A percentile compares a stretch with the other conserved stretches of the same genome.
Conservation (phyloP, 2,888 invertebrate species). For the Euplexia lucipara region DNA sequence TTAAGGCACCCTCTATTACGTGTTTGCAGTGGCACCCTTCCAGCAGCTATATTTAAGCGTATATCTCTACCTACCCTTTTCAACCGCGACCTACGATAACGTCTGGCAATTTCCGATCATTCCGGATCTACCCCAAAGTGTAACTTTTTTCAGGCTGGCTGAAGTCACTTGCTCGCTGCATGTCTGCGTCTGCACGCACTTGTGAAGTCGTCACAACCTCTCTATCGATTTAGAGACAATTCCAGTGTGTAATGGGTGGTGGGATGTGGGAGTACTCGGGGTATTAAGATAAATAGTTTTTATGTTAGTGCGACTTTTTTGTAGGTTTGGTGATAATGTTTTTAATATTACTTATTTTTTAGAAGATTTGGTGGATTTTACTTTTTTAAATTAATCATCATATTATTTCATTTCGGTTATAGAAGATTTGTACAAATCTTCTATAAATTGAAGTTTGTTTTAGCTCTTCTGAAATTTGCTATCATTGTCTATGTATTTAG, state of each 20-base stretch:
- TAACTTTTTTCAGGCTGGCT: constrained; percentile 54
- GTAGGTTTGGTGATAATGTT: background rate
- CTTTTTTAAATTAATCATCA: too few relatives aligned
- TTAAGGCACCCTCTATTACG: constrained; percentile 18
- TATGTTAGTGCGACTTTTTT: constrained; percentile 1
- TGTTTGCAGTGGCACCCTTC: constrained; percentile 31
- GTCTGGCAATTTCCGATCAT: constrained; percentile 71
- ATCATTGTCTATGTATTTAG: too few relatives aligned
- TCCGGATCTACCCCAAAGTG: constrained; percentile 66
- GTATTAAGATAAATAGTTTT: constrained; percentile 10
- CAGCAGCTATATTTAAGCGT: constrained; percentile 34
- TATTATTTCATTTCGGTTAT: too few relatives aligned
- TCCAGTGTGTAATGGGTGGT: constrained; percentile 18
- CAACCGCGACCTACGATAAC: constrained; percentile 81
- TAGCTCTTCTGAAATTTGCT: too few relatives aligned
- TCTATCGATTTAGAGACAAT: constrained; percentile 65
- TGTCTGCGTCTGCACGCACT: constrained; percentile 47
- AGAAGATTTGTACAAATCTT: too few relatives aligned
- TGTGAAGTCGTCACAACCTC: constrained; percentile 48
- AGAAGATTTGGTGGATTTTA: background rate
- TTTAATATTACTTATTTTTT: background rate
- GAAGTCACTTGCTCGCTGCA: constrained; percentile 20
- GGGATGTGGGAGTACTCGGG: constrained; percentile 4
- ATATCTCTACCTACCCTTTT: constrained; percentile 65
- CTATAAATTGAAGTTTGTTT: too few relatives aligned